Evolutionary conservation across 2,888 invertebrate species (phyloP).

Genomic region (Pantelozetes paolii): DNA sequence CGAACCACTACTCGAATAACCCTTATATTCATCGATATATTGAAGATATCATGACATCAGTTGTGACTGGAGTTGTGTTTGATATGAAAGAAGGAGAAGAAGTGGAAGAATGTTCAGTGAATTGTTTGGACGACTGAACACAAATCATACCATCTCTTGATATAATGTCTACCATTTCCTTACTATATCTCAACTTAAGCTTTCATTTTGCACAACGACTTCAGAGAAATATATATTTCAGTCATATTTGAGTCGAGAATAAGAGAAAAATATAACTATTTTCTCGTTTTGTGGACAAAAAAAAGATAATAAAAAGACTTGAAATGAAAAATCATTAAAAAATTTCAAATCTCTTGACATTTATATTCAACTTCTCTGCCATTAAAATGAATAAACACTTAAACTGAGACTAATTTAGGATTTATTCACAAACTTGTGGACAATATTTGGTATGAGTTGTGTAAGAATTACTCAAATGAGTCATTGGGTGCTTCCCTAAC

Average conservation of each 20-base stretch:
- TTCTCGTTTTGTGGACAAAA: background rate
- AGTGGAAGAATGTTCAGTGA: background rate
- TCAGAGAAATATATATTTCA: background rate
- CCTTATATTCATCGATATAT: constrained; percentile 16
- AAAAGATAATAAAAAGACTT: too few species aligned
- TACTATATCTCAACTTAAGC: constrained; percentile 6
- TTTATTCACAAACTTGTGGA: background rate
- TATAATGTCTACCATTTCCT: background rate
- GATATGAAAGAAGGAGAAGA: background rate
- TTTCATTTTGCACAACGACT: background rate
- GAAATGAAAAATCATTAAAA: too few species aligned
- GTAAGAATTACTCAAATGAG: background rate
- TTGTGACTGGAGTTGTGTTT: background rate
- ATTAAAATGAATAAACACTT: too few species aligned
- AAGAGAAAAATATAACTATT: too few species aligned
- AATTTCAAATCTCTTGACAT: too few species aligned
- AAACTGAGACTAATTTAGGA: background rate
- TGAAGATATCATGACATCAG: constrained; percentile 11
- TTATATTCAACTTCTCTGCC: too few species aligned
- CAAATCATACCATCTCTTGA: constrained; percentile 6
- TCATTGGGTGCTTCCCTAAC: constrained; percentile 19
- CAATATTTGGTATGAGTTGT: background rate
- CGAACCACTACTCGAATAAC: background rate
- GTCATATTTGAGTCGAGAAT: too few species aligned
- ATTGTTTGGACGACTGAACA: background rate